Evolutionary conservation across 2,888 invertebrate species (phyloP), one percentile per base, ranked within the genome.

Genomic region (Trissolcus japonicus): DNA sequence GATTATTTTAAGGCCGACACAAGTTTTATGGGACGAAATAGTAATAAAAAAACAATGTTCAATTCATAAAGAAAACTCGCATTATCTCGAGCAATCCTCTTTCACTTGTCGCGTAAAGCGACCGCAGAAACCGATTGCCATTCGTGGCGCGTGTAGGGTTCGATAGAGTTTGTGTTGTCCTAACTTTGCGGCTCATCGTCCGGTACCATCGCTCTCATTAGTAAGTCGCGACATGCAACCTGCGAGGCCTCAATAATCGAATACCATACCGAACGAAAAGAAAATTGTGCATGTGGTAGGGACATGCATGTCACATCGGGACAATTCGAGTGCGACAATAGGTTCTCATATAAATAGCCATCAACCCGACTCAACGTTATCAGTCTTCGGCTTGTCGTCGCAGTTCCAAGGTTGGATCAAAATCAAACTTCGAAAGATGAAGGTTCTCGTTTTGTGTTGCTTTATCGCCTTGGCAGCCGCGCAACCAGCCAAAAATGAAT

Each of bases 401-500:
- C 55, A 71, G 60, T 73, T 68, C 46, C 55, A 63, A 72, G 68
- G 51, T 77, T 51, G 73, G 59, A 65, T 68, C 62, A 53, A 60
- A 51, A 55, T 41, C 48, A 2, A 46, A 46, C 1, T 16, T 6
- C 14, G 7, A 66, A 80, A 65, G 54, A 85, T 86, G 86, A 88
- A 86, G 80, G 82, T 86, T 79, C 56, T 86, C 57, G 79, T 86
- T 56, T 78, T 87, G 78, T 86, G 86, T 81, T 91, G 91, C 81
- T 85, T 93, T 79, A 89, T 93, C 79, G 92, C 92, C 81, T 88
- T 92, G 81, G 91, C 91, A 72, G 90, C 90, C 76, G 92, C 92
- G 35, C 93, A 92, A 84, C 92, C 93, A 19, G 91, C 92, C 53
- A 92, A 93, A 84, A 90, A 92, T 77, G 92, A 91, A 59, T 93